Evolutionary conservation across 2,888 invertebrate species (phyloP).

Genomic region (Phorcus lineatus): DNA sequence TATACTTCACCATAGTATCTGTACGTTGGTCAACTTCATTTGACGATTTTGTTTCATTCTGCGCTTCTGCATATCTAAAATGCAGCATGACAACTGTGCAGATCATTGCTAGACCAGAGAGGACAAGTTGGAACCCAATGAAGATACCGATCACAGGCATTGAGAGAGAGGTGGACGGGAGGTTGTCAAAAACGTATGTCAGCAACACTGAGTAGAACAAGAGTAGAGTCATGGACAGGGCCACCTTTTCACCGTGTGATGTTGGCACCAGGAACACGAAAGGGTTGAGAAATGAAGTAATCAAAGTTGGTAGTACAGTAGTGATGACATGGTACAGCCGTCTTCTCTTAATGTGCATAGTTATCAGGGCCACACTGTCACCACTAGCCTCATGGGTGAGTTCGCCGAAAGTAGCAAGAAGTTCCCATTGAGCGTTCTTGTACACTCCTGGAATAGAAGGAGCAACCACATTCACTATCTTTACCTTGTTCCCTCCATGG

Average conservation of each 20-base stretch:
- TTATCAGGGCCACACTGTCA: not conserved
- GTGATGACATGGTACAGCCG: not conserved
- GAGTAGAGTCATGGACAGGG: not conserved
- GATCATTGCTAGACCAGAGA: not conserved
- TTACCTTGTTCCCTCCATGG: not conserved
- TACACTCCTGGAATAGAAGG: not conserved
- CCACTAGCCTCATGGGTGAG: not conserved
- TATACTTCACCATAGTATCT: no score
- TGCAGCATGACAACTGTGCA: not conserved
- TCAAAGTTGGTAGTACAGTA: not conserved
- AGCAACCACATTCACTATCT: not conserved
- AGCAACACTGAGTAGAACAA: not conserved
- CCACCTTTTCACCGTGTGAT: not conserved
- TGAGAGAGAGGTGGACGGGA: not conserved
- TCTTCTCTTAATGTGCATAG: not conserved
- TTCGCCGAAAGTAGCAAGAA: not conserved
- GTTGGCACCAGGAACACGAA: not conserved
- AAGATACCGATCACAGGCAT: not conserved
- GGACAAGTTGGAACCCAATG: not conserved
- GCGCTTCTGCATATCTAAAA: not conserved
- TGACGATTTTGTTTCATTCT: no score
- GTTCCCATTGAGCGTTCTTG: not conserved
- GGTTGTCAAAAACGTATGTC: not conserved
- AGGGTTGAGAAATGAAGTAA: not conserved
- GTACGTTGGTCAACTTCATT: no score